Evolutionary conservation across 2,888 invertebrate genomes (phyloP).

Genomic region (Spisula subtruncata): DNA sequence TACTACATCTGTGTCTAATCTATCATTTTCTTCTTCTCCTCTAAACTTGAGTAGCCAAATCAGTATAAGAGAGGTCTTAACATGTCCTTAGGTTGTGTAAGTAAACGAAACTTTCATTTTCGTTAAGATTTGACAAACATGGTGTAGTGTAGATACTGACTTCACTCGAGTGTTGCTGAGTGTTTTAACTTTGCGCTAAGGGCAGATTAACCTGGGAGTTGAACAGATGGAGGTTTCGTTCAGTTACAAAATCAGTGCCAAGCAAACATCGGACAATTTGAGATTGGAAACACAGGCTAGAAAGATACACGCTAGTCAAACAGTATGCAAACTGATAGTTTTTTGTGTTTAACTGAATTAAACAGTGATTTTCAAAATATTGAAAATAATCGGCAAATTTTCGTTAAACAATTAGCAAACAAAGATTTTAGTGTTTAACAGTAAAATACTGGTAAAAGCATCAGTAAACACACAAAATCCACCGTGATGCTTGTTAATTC

Average conservation of each 20-base stretch:
- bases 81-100: slow-evolving; percentile 42
- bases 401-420: not conserved
- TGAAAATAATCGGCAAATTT: not conserved
- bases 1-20: slow-evolving; percentile 64
- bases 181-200: slow-evolving; percentile 42
- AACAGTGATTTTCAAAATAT: not conserved
- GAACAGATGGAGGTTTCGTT: slow-evolving; percentile 47
- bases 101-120: slow-evolving; percentile 53
- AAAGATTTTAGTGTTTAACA: not conserved
- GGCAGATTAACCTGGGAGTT: slow-evolving; percentile 44
- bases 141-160: slow-evolving; percentile 31
- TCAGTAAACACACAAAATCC: not conserved
- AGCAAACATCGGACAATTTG: slow-evolving; percentile 25
- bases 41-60: slow-evolving; percentile 54
- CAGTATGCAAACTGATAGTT: not conserved
- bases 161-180: slow-evolving; percentile 34
- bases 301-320: slow-evolving; percentile 3
- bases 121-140: slow-evolving; percentile 32
- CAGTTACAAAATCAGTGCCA: slow-evolving; percentile 27
- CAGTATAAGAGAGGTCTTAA: slow-evolving; percentile 46
- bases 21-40: slow-evolving; percentile 56
- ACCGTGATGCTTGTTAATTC: not conserved
- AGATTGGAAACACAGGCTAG: slow-evolving; percentile 7
- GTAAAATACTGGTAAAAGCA: not conserved
- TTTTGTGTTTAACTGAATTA: not conserved